These are phyloP conservation scores for Bradynema listronoti DNA, from an alignment of 1,140 invertebrate species.

Conservation along the genomic window DNA sequence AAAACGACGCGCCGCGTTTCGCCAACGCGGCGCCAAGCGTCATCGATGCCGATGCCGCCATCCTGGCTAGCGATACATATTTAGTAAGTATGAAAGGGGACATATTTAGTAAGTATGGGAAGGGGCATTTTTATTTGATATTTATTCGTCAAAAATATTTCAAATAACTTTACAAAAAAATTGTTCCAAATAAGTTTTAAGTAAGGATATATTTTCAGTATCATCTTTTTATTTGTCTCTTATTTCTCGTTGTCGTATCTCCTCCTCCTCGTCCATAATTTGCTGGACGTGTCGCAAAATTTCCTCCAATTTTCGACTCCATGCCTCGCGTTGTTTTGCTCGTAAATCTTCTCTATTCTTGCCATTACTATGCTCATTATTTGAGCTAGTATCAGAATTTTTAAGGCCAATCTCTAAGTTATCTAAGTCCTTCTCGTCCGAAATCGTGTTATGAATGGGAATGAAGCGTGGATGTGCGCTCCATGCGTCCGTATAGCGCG, in stretches of 20 bases:
- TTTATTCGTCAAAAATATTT: neutral
- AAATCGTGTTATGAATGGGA: too few relatives aligned
- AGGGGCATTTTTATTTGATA: too few relatives aligned
- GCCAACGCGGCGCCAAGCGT: neutral
- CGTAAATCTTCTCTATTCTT: slow-evolving; percentile 18
- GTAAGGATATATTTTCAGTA: too few relatives aligned
- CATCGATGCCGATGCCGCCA: slow-evolving; percentile 11
- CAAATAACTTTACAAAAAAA: too few relatives aligned
- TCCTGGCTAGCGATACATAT: slow-evolving; percentile 19
- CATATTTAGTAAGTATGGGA: too few relatives aligned
- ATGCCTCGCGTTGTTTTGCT: slow-evolving; percentile 19
- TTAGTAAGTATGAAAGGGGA: too few relatives aligned
- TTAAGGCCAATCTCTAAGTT: too few relatives aligned
- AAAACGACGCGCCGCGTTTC: slow-evolving; percentile 25
- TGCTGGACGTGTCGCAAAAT: slow-evolving; percentile 17
- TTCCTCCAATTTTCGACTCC: slow-evolving; percentile 18
- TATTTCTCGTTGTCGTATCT: neutral
- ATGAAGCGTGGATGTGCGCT: slow-evolving; percentile 18
- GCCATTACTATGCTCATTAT: too few relatives aligned
- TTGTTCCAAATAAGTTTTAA: too few relatives aligned
- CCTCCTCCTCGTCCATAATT: neutral
- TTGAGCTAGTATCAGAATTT: too few relatives aligned
- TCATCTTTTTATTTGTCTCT: too few relatives aligned
- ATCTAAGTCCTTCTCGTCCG: too few relatives aligned
- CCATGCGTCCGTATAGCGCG: slow-evolving; percentile 25